Base-by-base conservation (phyloP, 2,888 invertebrate species). In the Euplexia lucipara region DNA sequence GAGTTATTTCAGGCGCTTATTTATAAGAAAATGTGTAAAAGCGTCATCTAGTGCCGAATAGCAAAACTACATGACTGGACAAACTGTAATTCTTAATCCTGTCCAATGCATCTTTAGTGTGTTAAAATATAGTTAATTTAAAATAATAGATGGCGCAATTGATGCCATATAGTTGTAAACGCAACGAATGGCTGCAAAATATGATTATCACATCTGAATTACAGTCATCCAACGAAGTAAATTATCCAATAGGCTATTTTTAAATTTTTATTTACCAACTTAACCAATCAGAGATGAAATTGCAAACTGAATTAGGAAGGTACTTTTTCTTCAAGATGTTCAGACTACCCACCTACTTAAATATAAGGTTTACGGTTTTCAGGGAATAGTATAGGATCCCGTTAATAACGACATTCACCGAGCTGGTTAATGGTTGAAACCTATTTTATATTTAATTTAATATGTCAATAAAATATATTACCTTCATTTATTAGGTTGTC, bases 41-140 rank as follows among this genome's bases (percentile, higher is more conserved):
- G 30, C 18, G 64, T 34, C 34, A 62, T 49, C 75, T 76, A 42
- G 59, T 69, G 52, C 16, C 8, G 45, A 78, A 45, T 78, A 76
- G 78, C 52, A 18, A 7, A 48, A 69, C 45, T 45, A 6, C 26
- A 3, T 20, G 14, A 8, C 1, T 4, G 2, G 3, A 10, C 16
- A 8, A 0, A 6, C 3, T n/a, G n/a, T 1, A 7, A 6, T 32
- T 1, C 10, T 0, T 20, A 14, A 1, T 58, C 3, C 14, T n/a
- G 12, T 3, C n/a, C n/a, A n/a, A 18, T 12, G 8, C 35, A 2
- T 52, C 4, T 14, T 1, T 4, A 12, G 12, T 16, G 10, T 34
- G 7, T 34, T 9, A 41, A 53, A 26, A 26, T 5, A 10, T 30
- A 18, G 8, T 18, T 66, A 0, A 1, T 14, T 10, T 2, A 16